These are phyloP conservation scores for Corvus moneduloides DNA, from an alignment of 2,113 vertebrate species.

Conservation along the genomic window DNA sequence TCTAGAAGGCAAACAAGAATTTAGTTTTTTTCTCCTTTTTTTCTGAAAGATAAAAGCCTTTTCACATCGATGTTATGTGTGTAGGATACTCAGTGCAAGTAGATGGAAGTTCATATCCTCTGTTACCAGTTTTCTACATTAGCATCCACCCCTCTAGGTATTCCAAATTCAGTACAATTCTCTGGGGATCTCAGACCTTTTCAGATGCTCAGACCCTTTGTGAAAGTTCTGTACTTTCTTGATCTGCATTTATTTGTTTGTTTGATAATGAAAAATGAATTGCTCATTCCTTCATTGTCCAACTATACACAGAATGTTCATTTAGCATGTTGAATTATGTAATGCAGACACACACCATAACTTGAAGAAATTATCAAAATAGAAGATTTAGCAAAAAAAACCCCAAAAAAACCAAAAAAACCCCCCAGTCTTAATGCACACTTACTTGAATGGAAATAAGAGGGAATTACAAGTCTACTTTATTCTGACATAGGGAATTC, in stretches of 20 bases:
- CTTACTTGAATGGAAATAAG: not conserved
- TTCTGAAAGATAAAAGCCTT: not conserved
- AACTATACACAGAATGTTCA: not conserved
- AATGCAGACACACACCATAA: not conserved
- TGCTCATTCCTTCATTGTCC: not conserved
- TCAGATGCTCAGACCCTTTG: not conserved
- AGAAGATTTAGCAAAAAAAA: not conserved
- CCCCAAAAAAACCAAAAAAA: not conserved
- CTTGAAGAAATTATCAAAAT: not conserved
- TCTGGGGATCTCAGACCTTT: not conserved
- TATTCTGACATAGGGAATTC: not conserved
- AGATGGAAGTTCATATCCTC: not conserved
- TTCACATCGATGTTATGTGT: accelerated
- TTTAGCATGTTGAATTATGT: not conserved
- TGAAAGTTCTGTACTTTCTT: not conserved
- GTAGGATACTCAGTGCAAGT: not conserved
- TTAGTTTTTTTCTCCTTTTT: accelerated
- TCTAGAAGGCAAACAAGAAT: not conserved
- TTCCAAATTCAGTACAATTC: not conserved
- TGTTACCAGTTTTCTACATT: not conserved
- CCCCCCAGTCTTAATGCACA: not conserved
- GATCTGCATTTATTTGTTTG: not conserved
- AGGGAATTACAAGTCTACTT: not conserved
- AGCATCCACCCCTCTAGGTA: accelerated
- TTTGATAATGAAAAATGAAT: not conserved